phyloP scores from a whole-genome alignment of 2,888 invertebrate genomes.

The Chironomus tentans region DNA sequence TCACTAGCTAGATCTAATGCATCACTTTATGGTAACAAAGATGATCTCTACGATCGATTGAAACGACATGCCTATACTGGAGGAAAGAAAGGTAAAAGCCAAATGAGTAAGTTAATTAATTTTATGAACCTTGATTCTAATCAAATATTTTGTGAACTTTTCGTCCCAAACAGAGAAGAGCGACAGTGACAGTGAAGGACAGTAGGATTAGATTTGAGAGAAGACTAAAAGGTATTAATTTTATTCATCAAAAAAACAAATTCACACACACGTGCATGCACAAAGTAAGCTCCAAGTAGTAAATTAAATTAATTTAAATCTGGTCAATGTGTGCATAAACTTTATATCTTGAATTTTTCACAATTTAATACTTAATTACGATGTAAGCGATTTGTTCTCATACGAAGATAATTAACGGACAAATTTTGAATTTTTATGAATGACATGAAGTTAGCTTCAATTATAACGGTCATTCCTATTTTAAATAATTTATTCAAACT shows the following conservation, averaged over 20 bases:
- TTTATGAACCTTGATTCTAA: background rate
- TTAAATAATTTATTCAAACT: no score
- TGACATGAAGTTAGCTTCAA: no score
- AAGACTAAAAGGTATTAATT: background rate
- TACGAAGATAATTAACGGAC: background rate
- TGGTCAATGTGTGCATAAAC: conserved; percentile 20
- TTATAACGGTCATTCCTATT: no score
- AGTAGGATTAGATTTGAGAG: conserved; percentile 47
- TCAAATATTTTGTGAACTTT: conserved; percentile 22
- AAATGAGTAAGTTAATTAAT: conserved; percentile 26
- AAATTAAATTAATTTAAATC: conserved; percentile 19
- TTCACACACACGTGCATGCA: background rate
- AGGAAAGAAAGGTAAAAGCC: conserved; percentile 77
- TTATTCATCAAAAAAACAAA: background rate
- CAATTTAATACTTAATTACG: background rate
- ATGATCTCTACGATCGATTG: conserved; percentile 89
- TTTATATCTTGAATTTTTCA: background rate
- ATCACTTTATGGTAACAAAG: conserved; percentile 91
- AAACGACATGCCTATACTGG: conserved; percentile 89
- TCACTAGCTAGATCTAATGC: conserved; percentile 87
- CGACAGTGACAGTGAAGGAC: conserved; percentile 90
- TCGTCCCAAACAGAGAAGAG: conserved; percentile 67
- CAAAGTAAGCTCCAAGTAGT: background rate
- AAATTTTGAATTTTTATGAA: no score
- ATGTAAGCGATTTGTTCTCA: background rate